Conservation (phyloP, 2,113 vertebrate genomes). For the Pelmatolapia mariae region DNA sequence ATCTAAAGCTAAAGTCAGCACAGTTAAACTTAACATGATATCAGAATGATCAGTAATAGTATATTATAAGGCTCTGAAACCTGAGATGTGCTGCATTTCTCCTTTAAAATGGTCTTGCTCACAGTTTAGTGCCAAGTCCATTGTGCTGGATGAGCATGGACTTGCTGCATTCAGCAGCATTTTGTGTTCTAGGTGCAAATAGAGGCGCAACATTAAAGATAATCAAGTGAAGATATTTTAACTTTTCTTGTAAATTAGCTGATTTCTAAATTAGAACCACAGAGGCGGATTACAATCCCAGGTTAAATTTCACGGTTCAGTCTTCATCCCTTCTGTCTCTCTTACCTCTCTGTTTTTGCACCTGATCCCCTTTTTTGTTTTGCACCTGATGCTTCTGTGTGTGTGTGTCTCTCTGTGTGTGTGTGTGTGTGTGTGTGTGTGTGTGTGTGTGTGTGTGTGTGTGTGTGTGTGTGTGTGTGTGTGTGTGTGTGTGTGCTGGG, state of each 20-base stretch:
- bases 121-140: not conserved
- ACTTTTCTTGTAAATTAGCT: not conserved
- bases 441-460: not conserved
- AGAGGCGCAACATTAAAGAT: not conserved
- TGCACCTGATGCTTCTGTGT: not conserved
- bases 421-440: too few relatives aligned
- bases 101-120: not conserved
- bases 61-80: not conserved
- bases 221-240: not conserved
- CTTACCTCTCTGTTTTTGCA: not conserved
- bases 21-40: not conserved
- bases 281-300: not conserved
- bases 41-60: not conserved
- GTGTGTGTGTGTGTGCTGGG: not conserved
- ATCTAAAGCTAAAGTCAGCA: not conserved
- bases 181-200: not conserved
- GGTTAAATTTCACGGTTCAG: not conserved
- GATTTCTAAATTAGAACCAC: constrained; percentile 1
- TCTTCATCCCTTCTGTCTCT: not conserved
- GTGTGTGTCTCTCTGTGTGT: not conserved
- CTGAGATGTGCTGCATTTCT: not conserved
- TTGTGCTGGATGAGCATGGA: not conserved
- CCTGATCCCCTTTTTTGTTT: not conserved
- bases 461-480: not conserved
- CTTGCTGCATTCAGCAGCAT: not conserved